Percentiles rank a stretch among this genome's conserved stretches.
Conservation (phyloP, 2,888 invertebrate genomes). For the Alloplasta piceator region DNA sequence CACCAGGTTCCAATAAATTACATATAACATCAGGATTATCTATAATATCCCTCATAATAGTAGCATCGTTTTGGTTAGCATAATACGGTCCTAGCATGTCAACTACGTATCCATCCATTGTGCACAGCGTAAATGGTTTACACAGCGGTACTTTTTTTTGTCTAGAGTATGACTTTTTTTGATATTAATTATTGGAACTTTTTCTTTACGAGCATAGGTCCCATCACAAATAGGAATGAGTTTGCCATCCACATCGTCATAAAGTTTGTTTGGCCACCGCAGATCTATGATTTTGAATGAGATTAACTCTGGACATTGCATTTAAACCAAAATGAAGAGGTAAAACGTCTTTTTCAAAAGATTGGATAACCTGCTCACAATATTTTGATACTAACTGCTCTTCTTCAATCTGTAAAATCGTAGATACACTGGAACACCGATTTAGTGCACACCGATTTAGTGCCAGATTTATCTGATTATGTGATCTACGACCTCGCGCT, state of each 20-base stretch:
- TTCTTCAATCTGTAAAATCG: slow-evolving; percentile 12
- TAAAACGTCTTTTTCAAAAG: slow-evolving; percentile 69
- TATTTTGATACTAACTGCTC: slow-evolving; percentile 60
- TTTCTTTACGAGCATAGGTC: slow-evolving; percentile 66
- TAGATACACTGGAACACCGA: too few species aligned
- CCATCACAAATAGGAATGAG: slow-evolving; percentile 66
- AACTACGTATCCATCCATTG: slow-evolving; percentile 68
- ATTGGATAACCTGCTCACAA: slow-evolving; percentile 59
- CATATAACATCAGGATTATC: slow-evolving; percentile 62
- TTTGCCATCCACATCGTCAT: slow-evolving; percentile 48
- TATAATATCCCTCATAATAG: slow-evolving; percentile 67
- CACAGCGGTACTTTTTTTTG: slow-evolving; percentile 70
- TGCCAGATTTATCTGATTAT: too few species aligned
- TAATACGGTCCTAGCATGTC: slow-evolving; percentile 68
- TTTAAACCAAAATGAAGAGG: slow-evolving; percentile 60
- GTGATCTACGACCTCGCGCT: too few species aligned
- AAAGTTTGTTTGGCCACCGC: slow-evolving; percentile 52
- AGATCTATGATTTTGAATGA: slow-evolving; percentile 61
- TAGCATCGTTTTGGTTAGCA: slow-evolving; percentile 70
- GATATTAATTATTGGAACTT: slow-evolving; percentile 67
- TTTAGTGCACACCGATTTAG: too few species aligned
- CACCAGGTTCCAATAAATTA: slow-evolving; percentile 60
- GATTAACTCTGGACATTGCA: slow-evolving; percentile 57
- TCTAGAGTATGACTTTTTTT: slow-evolving; percentile 66
- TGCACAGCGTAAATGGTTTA: slow-evolving; percentile 72